A percentile compares a stretch with the other conserved stretches of the same genome.
Conservation (phyloP, 2,888 invertebrate species). For the Drosophila merina region DNA sequence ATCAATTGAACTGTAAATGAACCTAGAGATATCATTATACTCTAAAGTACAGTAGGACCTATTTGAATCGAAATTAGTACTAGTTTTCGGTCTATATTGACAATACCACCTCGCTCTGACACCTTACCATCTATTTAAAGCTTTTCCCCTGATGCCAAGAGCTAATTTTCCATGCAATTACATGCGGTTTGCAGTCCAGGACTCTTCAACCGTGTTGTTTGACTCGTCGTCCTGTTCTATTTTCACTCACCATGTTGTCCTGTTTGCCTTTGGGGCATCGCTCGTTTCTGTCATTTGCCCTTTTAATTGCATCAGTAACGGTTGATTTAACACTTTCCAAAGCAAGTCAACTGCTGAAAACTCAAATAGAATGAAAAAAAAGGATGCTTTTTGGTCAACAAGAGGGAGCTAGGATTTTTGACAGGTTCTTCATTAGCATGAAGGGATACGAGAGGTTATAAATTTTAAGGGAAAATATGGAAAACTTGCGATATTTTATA, state of each 20-base stretch:
- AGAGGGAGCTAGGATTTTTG: background rate
- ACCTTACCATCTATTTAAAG: background rate
- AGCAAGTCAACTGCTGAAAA: conserved; percentile 51
- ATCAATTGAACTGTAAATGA: conserved; percentile 37
- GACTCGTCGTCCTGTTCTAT: conserved; percentile 16
- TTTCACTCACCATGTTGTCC: conserved; percentile 24
- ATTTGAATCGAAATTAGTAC: background rate
- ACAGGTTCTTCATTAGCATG: conserved; percentile 1
- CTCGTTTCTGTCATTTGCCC: conserved; percentile 26
- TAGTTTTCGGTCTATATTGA: background rate
- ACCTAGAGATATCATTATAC: conserved; percentile 24
- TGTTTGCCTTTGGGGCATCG: conserved; percentile 33
- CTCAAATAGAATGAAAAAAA: conserved; percentile 29
- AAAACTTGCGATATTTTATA: too few species aligned
- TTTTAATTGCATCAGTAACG: conserved; percentile 75
- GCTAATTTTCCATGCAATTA: conserved; percentile 77
- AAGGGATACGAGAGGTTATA: background rate
- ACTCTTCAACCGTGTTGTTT: conserved; percentile 3
- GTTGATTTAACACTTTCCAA: conserved; percentile 70
- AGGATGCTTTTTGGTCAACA: too few species aligned
- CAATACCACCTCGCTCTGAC: conserved; percentile 5
- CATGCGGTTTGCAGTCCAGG: conserved; percentile 38
- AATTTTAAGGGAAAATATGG: too few species aligned
- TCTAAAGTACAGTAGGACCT: background rate
- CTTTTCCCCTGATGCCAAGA: conserved; percentile 22